Base-by-base conservation (phyloP, 2,797 vertebrate genomes). In the Ptychobarbus kaznakovi region DNA sequence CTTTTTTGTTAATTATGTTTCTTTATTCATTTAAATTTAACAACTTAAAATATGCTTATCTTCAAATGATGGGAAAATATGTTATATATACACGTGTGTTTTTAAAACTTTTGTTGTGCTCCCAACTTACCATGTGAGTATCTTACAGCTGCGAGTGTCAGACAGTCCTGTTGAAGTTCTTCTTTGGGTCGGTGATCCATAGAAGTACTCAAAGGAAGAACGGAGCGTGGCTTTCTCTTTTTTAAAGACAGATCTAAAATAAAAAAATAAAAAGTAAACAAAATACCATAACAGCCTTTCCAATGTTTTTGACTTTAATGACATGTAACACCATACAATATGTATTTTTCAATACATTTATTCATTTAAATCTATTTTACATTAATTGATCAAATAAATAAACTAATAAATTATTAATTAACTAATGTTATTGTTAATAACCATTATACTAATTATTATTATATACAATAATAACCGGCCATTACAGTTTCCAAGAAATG, bases 151-250 rank as follows among this genome's bases (percentile, higher is more conserved):
- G 97, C 97, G 82, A 99, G 93, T 4, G 90, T 95, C 89, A 99
- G 38, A 85, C 97, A 99, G 93, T 99, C 98, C 80, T 96, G 95
- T 90, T 98, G 96, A 84, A 97, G 95, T 63, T 98, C 97, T 3
- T 99, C 98, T 94, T 96, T 98, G 80, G 97, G 94, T 68, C 97
- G 95, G 69, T 99, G 98, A 92, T 99, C 97, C 95, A 98, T 97
- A 90, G 95, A 94, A 0, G 96, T 97, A 61, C 96, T 99, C 90
- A 99, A 77, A 0, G 98, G 98, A 49, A 99, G 94, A 91, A 97
- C 93, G 82, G 98, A 98, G 72, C 97, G 97, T 86, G 96, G 92
- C 89, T 98, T 99, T 91, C 95, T 97, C 93, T 95, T 99, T 94
- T 97, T 99, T 90, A 93, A 49, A 46, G 76, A 75, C 38, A 93